A percentile compares a stretch with the other conserved stretches of the same genome.
Conservation (phyloP, 2,797 vertebrate genomes). For the Zonotrichia albicollis region DNA sequence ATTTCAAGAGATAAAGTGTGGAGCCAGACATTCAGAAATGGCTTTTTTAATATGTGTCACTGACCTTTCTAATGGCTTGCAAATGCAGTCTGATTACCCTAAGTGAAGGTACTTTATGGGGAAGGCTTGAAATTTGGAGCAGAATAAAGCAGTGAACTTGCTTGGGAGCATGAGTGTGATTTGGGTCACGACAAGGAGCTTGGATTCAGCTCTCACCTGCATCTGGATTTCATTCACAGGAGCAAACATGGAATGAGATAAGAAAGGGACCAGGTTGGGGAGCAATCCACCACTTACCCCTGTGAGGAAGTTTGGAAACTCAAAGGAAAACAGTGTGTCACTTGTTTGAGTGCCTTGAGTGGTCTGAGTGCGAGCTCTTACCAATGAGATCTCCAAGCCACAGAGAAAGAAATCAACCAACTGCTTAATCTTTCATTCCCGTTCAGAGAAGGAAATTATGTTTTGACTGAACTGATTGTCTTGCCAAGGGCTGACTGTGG, state of each 20-base stretch:
- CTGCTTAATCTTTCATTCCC: not conserved
- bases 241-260: not conserved
- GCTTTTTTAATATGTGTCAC: not conserved
- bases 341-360: not conserved
- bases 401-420: not conserved
- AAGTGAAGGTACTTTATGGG: not conserved
- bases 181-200: not conserved
- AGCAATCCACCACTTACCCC: not conserved
- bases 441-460: not conserved
- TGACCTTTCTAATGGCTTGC: slow-evolving; percentile 20
- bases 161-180: not conserved
- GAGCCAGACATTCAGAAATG: slow-evolving; percentile 29
- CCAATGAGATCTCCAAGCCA: not conserved
- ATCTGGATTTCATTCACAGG: not conserved
- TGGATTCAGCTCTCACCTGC: not conserved
- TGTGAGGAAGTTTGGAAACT: not conserved
- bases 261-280: not conserved
- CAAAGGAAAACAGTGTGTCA: not conserved
- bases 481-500: not conserved
- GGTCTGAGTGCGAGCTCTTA: not conserved
- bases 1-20: slow-evolving; percentile 16
- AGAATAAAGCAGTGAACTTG: not conserved
- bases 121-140: not conserved
- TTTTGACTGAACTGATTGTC: not conserved
- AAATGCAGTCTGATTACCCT: not conserved